Base-by-base conservation (phyloP, 2,888 invertebrate species). In the Cephonodes hylas region DNA sequence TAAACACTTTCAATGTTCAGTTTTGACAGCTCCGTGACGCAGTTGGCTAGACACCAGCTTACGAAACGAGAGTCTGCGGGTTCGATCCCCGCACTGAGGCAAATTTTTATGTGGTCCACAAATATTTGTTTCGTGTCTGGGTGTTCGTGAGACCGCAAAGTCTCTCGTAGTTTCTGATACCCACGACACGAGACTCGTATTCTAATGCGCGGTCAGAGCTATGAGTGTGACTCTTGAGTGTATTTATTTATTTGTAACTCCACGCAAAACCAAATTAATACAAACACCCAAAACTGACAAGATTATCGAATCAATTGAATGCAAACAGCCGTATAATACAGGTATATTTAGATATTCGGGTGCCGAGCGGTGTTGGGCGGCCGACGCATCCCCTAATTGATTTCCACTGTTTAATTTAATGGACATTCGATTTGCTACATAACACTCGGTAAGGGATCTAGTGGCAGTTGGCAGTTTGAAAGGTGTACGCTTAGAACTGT, bases 361-460 rank as follows among this genome's bases (percentile, higher is more conserved):
- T 38, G 38, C n/a, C 3, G 58, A 42, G 22, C 58, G 42, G 22
- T 7, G n/a, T 7, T 18, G 15, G n/a, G 60, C 48, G 44, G 34
- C 58, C 44, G 56, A 38, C 18, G 18, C 58, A 42, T 58, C 22
- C 23, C 65, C 68, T 75, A 76, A 75, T 75, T 75, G 76, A 76
- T 75, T 75, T 73, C 68, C 75, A 72, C 72, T 75, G 75, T 76
- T 74, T 74, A 72, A 73, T 60, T 65, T 66, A 68, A 68, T 69
- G 62, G 65, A 65, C 65, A 64, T 62, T 65, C 62, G 60, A 53
- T 45, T 53, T 53, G 42, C 22, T 53, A 53, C 53, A 53, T 53
- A 53, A 53, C 18, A 53, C 53, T 53, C 10, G 1, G 27, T 38
- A 38, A 48, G 53, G 53, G 31, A 53, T 53, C 31, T 53, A 15